Percentiles rank a stretch among this genome's conserved stretches.
Evolutionary conservation across 2,888 invertebrate species (phyloP).

Genomic region (Automeris io): DNA sequence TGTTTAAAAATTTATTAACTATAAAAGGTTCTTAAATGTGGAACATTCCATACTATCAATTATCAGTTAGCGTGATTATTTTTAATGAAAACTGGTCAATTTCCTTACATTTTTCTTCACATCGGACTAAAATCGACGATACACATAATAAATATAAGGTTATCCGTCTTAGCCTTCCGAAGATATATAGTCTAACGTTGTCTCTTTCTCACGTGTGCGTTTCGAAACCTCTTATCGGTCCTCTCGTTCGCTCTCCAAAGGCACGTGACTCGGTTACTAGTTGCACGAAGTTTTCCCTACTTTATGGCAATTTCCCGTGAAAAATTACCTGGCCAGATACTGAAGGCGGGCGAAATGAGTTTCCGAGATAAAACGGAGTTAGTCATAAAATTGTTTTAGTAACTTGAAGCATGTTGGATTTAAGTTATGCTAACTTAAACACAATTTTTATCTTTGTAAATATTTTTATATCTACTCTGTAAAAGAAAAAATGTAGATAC

Average conservation of each 20-base stretch:
- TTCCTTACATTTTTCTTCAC: slow-evolving; percentile 1
- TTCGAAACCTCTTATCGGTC: slow-evolving; percentile 7
- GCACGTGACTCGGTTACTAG: slow-evolving; percentile 61
- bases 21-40: too few species aligned
- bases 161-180: slow-evolving; percentile 35
- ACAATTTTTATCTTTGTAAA: too few species aligned
- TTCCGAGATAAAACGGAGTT: slow-evolving; percentile 24
- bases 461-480: too few species aligned
- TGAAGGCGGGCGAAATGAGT: slow-evolving; percentile 40
- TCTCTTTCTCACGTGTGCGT: slow-evolving; percentile 22
- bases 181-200: slow-evolving; percentile 25
- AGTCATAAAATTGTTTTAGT: slow-evolving; percentile 6
- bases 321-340: slow-evolving; percentile 57
- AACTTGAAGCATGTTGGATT: background rate
- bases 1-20: too few species aligned
- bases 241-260: slow-evolving; percentile 27
- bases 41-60: too few species aligned
- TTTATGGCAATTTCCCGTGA: slow-evolving; percentile 58
- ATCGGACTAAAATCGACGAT: slow-evolving; percentile 13
- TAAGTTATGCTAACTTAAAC: slow-evolving; percentile 1
- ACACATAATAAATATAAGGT: slow-evolving; percentile 31
- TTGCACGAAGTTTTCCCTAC: slow-evolving; percentile 41
- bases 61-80: background rate
- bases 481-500: too few species aligned
- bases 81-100: slow-evolving; percentile 1